Conservation (phyloP, 2,113 vertebrate genomes). For the Plectropomus leopardus region DNA sequence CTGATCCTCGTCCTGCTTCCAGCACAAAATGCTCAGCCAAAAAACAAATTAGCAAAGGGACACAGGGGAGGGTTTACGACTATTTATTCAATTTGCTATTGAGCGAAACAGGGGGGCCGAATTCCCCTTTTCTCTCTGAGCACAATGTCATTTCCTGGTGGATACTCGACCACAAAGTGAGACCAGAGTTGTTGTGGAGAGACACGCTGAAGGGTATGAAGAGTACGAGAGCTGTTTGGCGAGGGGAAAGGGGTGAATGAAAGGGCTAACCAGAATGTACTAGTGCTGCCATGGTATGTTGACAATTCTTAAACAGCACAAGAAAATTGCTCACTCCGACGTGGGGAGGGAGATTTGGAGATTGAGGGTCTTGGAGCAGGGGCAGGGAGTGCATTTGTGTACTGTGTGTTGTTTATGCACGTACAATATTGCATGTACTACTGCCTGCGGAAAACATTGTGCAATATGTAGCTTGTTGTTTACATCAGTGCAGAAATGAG, state of each 20-base stretch:
- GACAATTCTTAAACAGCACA: conserved; percentile 57
- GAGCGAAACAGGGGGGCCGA: conserved; percentile 18
- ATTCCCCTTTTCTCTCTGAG: conserved; percentile 35
- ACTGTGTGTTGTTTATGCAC: not conserved
- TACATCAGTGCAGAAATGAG: conserved; percentile 51
- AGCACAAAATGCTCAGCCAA: conserved; percentile 48
- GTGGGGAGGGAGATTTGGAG: conserved; percentile 36
- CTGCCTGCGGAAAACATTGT: not conserved
- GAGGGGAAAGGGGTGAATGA: conserved; percentile 53
- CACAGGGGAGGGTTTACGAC: conserved; percentile 63
- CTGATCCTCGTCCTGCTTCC: conserved; percentile 25
- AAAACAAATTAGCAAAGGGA: conserved; percentile 62
- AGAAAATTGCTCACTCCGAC: conserved; percentile 40
- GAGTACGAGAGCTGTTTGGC: conserved; percentile 53
- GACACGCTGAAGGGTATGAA: conserved; percentile 32
- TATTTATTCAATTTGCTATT: conserved; percentile 68
- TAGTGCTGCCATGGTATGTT: conserved; percentile 56
- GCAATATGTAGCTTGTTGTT: conserved; percentile 19
- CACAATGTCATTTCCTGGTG: conserved; percentile 60
- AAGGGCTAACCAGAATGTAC: conserved; percentile 62
- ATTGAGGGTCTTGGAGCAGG: conserved; percentile 10
- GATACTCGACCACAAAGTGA: conserved; percentile 62
- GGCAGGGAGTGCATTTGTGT: not conserved
- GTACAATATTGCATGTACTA: not conserved
- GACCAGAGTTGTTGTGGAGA: conserved; percentile 61